These are phyloP conservation scores for Schizotus pectinicornis DNA, from an alignment of 2,888 invertebrate species.

Conservation along the genomic window DNA sequence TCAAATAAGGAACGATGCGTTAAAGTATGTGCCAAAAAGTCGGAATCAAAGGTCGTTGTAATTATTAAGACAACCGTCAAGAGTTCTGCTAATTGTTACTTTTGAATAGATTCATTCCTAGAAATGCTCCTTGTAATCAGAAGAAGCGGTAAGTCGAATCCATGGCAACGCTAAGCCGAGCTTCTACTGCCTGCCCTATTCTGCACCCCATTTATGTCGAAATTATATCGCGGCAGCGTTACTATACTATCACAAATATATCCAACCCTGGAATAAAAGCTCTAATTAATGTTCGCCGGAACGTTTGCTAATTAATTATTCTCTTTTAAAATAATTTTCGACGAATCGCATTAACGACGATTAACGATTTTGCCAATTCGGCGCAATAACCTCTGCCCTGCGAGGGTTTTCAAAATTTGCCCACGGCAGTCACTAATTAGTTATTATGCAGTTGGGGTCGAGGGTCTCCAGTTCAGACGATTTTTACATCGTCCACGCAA, in stretches of 20 bases:
- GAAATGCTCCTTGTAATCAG: constrained; percentile 23
- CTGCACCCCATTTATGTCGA: constrained; percentile 40
- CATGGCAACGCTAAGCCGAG: constrained; percentile 41
- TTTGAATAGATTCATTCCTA: constrained; percentile 28
- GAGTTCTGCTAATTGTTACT: constrained; percentile 21
- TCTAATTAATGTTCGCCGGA: constrained; percentile 18
- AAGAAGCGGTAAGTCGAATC: constrained; percentile 39
- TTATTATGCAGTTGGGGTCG: constrained; percentile 8
- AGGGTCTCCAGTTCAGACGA: too few species aligned
- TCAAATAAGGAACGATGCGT: constrained; percentile 8
- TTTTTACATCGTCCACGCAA: constrained; percentile 15
- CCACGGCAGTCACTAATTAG: constrained; percentile 17
- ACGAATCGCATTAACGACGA: constrained; percentile 12
- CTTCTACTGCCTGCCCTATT: constrained; percentile 36
- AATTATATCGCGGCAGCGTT: constrained; percentile 35
- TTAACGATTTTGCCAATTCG: constrained; percentile 7
- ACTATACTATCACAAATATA: constrained; percentile 20
- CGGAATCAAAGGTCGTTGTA: too few species aligned
- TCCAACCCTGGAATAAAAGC: constrained; percentile 20
- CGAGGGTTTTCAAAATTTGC: too few species aligned
- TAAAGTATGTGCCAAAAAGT: neutral
- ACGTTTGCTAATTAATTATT: constrained; percentile 18
- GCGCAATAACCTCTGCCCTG: constrained; percentile 3
- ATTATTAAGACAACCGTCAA: constrained; percentile 2
- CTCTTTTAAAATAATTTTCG: constrained; percentile 5